Evolutionary conservation across 2,888 invertebrate genomes (phyloP), one percentile per base, ranked within the genome.

Genomic region (Trissoscelio sp.): DNA sequence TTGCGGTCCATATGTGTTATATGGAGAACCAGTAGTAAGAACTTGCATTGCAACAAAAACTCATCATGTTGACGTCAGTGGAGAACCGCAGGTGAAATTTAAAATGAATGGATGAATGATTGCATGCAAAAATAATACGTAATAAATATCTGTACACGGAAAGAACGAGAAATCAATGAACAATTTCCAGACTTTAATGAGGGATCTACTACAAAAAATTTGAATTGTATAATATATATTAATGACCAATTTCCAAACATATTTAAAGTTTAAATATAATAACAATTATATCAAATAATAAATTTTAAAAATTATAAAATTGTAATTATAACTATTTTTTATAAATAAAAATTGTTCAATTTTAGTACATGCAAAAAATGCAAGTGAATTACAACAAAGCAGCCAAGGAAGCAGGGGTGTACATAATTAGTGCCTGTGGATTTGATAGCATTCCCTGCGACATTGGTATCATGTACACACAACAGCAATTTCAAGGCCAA

Each of bases 381-480:
- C 97, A 97, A 88, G 91, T 97, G 70, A 93, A 96, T 85, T 98
- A 98, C 91, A 92, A 95, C 85, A 93, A 94, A 74, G 89, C 91
- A 44, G 97, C 97, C 0, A 92, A 94, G 86, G 94, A 96, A 85
- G 95, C 95, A 7, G 95, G 96, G n/a, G 94, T 97, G 3, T 98
- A 96, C 91, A 92, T 99, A 6, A 92, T 99, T 24, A 97, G 97
- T 84, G 96, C 98, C 0, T 98, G 98, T 92, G 99, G 99, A 28
- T 96, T 97, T 90, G 99, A 99, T 92, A 96, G 97, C 87, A 95
- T 99, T 83, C 98, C 98, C 12, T 93, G 94, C 53, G 99, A 99
- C 89, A 92, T 98, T 92, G 98, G 99, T 0, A 92, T 96, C 0
- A 91, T 95, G n/a, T 97, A 94, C 90, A 92, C 96, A 42, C 94